These are phyloP conservation scores for Mesorhabditis sp. DNA, from an alignment of 2,888 invertebrate species.

Conservation along the genomic window DNA sequence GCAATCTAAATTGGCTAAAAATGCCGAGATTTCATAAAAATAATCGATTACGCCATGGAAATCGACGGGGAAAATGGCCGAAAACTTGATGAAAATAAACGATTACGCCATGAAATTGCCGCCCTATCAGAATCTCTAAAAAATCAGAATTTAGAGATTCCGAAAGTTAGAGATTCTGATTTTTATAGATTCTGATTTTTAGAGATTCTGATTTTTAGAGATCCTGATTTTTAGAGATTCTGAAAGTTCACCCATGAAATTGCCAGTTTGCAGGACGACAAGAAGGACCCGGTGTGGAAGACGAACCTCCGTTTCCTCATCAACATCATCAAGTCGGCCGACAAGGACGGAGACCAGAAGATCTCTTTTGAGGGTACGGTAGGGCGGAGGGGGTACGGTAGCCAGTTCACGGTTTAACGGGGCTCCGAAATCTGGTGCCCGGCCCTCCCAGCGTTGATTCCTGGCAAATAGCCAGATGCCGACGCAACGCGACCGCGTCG, in stretches of 20 bases:
- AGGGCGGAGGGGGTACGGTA: too few species aligned
- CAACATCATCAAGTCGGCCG: slow-evolving; percentile 49
- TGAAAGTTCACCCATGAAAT: background rate
- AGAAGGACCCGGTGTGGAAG: slow-evolving; percentile 51
- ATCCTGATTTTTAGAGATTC: background rate
- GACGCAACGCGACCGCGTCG: too few species aligned
- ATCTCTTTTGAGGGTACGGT: slow-evolving; percentile 45
- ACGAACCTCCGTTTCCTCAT: slow-evolving; percentile 52
- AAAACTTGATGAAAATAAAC: background rate
- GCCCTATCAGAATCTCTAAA: too few species aligned
- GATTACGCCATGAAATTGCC: background rate
- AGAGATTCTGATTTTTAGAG: too few species aligned
- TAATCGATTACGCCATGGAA: background rate
- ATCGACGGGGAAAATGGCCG: background rate
- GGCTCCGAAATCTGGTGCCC: too few species aligned
- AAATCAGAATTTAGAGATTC: too few species aligned
- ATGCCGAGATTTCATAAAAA: too few species aligned
- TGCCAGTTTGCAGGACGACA: slow-evolving; percentile 28
- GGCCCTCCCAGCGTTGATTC: too few species aligned
- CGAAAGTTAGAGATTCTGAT: too few species aligned
- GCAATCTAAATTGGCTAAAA: too few species aligned
- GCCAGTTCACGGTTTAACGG: background rate
- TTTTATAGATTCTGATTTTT: too few species aligned
- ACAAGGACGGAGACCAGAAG: slow-evolving; percentile 50
- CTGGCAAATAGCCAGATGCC: too few species aligned